Conservation (phyloP, 2,888 invertebrate genomes). For the Drosophila prostipennis region DNA sequence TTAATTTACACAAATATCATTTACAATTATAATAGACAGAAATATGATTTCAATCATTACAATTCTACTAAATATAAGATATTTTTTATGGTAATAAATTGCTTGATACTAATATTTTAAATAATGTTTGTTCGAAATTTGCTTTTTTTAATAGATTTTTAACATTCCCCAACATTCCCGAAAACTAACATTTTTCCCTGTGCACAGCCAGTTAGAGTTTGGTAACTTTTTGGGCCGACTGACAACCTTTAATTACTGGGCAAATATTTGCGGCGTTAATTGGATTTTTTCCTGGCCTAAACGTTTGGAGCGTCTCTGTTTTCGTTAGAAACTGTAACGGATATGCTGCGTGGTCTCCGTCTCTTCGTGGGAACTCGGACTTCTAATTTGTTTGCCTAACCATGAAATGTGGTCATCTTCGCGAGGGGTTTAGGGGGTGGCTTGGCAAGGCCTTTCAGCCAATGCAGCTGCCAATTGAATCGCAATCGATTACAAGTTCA, state of each 20-base stretch:
- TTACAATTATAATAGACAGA: no score
- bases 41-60: no score
- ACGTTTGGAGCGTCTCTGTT: conserved; percentile 12
- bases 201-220: conserved; percentile 10
- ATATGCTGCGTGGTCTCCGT: conserved; percentile 23
- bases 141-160: not conserved
- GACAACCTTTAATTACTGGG: conserved; percentile 72
- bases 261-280: conserved; percentile 78
- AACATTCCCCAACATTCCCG: rapidly evolving
- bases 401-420: conserved; percentile 41
- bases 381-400: conserved; percentile 46
- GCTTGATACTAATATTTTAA: no score
- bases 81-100: no score
- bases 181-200: conserved; percentile 1
- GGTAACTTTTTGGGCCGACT: conserved; percentile 23
- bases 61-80: no score
- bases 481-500: conserved; percentile 73
- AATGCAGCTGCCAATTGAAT: conserved; percentile 67
- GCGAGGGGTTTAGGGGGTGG: not conserved
- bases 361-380: conserved; percentile 41
- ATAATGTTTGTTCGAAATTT: no score
- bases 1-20: no score
- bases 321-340: conserved; percentile 48
- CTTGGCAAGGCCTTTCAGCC: conserved; percentile 9
- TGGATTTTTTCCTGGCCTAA: conserved; percentile 54